Percentiles rank a stretch among this genome's conserved stretches.
Conservation (phyloP, 1,140 invertebrate genomes). For the Drosophila rhopaloa region DNA sequence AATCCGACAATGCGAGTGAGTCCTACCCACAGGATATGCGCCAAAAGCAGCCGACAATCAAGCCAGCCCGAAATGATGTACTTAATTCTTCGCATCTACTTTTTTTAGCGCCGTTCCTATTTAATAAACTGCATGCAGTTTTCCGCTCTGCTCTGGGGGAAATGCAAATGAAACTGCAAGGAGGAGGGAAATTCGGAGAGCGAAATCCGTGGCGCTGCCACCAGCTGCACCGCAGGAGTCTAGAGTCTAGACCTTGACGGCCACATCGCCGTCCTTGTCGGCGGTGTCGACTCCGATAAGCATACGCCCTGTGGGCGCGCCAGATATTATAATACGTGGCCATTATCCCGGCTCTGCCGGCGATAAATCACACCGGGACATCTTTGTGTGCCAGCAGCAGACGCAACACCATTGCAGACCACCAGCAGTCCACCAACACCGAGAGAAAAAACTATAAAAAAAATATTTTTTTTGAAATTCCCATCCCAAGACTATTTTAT, state of each 20-base stretch:
- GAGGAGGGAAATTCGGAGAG: slow-evolving; percentile 8
- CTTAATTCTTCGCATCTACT: slow-evolving; percentile 57
- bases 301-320: slow-evolving; percentile 74
- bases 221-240: slow-evolving; percentile 75
- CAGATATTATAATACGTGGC: slow-evolving; percentile 82
- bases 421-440: slow-evolving; percentile 24
- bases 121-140: slow-evolving; percentile 76
- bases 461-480: too few species aligned
- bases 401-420: slow-evolving; percentile 57
- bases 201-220: slow-evolving; percentile 44
- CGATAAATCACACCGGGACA: slow-evolving; percentile 81
- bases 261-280: slow-evolving; percentile 53
- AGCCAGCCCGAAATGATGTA: slow-evolving; percentile 71
- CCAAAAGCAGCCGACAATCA: slow-evolving; percentile 64
- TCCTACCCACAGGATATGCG: slow-evolving; percentile 74
- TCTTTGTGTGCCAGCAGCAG: slow-evolving; percentile 76
- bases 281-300: slow-evolving; percentile 71
- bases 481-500: too few species aligned
- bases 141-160: slow-evolving; percentile 34
- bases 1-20: slow-evolving; percentile 65
- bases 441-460: slow-evolving; percentile 1
- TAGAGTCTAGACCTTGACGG: slow-evolving; percentile 79
- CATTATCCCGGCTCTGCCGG: slow-evolving; percentile 75
- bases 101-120: slow-evolving; percentile 54
- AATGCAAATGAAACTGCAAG: slow-evolving; percentile 66